phyloP scores from a whole-genome alignment of 2,888 invertebrate genomes.

The Dasysyrphus tricinctus region DNA sequence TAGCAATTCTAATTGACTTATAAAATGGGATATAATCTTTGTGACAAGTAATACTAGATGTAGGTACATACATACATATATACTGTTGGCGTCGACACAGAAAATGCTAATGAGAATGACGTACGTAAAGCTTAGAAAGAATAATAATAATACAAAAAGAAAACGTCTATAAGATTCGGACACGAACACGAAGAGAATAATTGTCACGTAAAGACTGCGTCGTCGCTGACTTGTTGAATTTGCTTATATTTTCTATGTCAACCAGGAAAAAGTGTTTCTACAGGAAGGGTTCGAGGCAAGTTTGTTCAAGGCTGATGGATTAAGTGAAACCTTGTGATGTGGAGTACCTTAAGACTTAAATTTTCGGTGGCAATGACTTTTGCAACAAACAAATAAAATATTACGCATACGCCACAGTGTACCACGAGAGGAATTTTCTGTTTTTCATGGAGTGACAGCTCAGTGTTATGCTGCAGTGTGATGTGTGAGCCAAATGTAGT shows the following conservation, averaged over 20 bases:
- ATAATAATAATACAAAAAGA: background rate
- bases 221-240: constrained; percentile 24
- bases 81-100: constrained; percentile 31
- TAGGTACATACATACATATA: too few species aligned
- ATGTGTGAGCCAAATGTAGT: too few species aligned
- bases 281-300: constrained; percentile 19
- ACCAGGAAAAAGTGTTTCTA: constrained; percentile 10
- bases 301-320: background rate
- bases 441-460: background rate
- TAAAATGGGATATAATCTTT: constrained; percentile 51
- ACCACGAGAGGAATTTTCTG: background rate
- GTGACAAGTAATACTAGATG: constrained; percentile 46
- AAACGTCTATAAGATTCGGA: constrained; percentile 22
- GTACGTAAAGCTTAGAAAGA: constrained; percentile 17
- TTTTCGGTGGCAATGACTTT: background rate
- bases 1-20: constrained; percentile 68
- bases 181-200: constrained; percentile 21
- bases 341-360: background rate
- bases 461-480: too few species aligned
- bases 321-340: constrained; percentile 4
- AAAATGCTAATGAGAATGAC: constrained; percentile 34
- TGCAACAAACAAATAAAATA: background rate
- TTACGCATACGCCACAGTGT: background rate
- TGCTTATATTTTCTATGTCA: constrained; percentile 1
- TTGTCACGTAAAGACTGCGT: constrained; percentile 39